Percentiles rank a stretch among this genome's conserved stretches.
phyloP scores from a whole-genome alignment of 2,113 vertebrate genomes.

The Strix uralensis region DNA sequence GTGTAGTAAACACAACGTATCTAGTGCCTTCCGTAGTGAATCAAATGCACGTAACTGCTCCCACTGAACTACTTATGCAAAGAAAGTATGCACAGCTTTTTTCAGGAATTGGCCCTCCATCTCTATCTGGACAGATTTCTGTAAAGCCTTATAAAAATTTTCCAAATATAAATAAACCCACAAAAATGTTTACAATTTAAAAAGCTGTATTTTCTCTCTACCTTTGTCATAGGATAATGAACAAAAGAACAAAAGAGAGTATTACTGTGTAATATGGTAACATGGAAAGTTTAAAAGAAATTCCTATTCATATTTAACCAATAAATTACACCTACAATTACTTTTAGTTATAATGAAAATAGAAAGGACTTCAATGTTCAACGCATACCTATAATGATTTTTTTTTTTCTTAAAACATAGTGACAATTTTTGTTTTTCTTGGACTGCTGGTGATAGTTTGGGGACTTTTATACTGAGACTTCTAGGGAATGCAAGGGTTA shows the following conservation, averaged over 20 bases:
- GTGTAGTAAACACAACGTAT: not conserved
- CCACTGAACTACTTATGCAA: not conserved
- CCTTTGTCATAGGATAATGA: constrained; percentile 1
- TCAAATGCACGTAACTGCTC: not conserved
- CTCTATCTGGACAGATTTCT: not conserved
- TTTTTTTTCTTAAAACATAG: constrained; percentile 36
- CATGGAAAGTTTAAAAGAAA: not conserved
- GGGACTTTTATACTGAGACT: constrained; percentile 23
- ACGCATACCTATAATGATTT: not conserved
- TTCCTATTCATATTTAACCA: not conserved
- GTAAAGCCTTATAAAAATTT: not conserved
- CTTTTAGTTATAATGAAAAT: not conserved
- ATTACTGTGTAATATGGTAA: not conserved
- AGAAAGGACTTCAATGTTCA: not conserved
- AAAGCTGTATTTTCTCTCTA: not conserved
- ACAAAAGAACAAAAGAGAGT: not conserved
- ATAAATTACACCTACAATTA: not conserved
- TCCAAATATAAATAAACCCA: constrained; percentile 8
- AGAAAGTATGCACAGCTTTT: not conserved
- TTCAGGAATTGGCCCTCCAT: not conserved
- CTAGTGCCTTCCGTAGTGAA: not conserved
- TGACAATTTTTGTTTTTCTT: constrained; percentile 27
- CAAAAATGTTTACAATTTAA: constrained; percentile 7
- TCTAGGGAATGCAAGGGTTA: constrained; percentile 69
- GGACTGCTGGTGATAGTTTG: not conserved